A percentile compares a stretch with the other conserved stretches of the same genome.
Conservation (phyloP, 2,113 vertebrate genomes). For the Bombycilla garrulus region DNA sequence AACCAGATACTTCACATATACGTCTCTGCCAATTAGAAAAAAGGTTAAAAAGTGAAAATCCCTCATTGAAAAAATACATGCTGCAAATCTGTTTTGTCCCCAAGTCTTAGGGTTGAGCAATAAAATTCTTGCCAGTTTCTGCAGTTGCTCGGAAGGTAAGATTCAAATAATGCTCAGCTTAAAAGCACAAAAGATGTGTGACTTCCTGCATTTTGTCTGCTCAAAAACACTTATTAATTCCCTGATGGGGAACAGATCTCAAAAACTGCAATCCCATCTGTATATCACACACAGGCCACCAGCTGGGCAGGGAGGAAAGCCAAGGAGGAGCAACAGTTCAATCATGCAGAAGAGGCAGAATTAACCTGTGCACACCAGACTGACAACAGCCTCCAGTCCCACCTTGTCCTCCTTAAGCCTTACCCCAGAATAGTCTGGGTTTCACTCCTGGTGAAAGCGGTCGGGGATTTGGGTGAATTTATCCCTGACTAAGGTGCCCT, state of each 20-base stretch:
- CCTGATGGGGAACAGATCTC: neutral
- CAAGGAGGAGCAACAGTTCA: neutral
- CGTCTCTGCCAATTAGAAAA: constrained; percentile 74
- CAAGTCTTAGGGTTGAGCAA: neutral
- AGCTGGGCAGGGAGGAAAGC: neutral
- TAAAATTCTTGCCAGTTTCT: neutral
- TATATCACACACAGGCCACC: neutral
- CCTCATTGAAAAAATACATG: neutral
- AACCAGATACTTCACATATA: constrained; percentile 89
- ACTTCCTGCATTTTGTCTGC: neutral
- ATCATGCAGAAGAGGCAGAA: neutral
- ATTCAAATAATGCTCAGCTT: neutral
- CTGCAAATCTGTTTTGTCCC: neutral
- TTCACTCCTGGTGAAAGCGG: neutral
- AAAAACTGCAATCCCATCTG: fast-evolving
- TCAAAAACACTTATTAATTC: neutral
- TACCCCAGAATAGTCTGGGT: neutral
- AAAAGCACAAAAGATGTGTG: neutral
- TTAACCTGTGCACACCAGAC: neutral
- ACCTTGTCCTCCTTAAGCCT: neutral
- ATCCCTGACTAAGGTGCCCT: neutral
- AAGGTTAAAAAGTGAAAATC: neutral
- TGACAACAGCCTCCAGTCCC: neutral
- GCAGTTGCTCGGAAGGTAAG: neutral
- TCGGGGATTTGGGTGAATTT: neutral